Conservation (phyloP, 1,140 invertebrate genomes). For the Pseudomyrmex pallidus region DNA sequence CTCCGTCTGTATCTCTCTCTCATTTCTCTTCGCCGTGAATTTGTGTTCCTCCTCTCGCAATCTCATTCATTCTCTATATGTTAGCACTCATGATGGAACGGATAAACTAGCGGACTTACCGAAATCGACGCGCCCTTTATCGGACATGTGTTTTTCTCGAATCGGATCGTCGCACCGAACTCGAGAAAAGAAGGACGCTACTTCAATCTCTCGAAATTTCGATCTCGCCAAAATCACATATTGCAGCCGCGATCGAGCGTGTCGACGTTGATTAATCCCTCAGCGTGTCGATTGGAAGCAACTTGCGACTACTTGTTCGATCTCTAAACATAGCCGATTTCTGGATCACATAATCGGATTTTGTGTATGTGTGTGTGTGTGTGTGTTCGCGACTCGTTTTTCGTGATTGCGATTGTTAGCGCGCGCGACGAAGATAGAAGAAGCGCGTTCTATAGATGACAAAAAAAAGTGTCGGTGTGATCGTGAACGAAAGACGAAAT, state of each 20-base stretch:
- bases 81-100: slow-evolving; percentile 78
- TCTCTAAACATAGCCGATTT: slow-evolving; percentile 42
- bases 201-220: slow-evolving; percentile 30
- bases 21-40: slow-evolving; percentile 21
- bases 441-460: neutral
- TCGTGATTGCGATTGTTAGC: slow-evolving; percentile 23
- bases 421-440: slow-evolving; percentile 22
- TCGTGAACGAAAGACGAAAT: slow-evolving; percentile 12
- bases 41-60: slow-evolving; percentile 56
- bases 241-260: slow-evolving; percentile 30
- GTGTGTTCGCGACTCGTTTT: neutral
- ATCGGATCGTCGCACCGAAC: slow-evolving; percentile 35
- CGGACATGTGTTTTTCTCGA: neutral
- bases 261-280: slow-evolving; percentile 44
- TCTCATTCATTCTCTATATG: slow-evolving; percentile 64
- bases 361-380: too few relatives aligned
- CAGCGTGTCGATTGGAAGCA: slow-evolving; percentile 42
- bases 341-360: neutral
- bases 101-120: slow-evolving; percentile 77
- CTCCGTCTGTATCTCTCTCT: slow-evolving; percentile 36
- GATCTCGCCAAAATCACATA: slow-evolving; percentile 17
- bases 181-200: slow-evolving; percentile 13
- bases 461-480: neutral
- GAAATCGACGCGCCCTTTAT: slow-evolving; percentile 51
- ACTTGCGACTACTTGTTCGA: slow-evolving; percentile 40